Conservation (phyloP, 2,113 vertebrate genomes). For the Nycticryphes semicollaris region DNA sequence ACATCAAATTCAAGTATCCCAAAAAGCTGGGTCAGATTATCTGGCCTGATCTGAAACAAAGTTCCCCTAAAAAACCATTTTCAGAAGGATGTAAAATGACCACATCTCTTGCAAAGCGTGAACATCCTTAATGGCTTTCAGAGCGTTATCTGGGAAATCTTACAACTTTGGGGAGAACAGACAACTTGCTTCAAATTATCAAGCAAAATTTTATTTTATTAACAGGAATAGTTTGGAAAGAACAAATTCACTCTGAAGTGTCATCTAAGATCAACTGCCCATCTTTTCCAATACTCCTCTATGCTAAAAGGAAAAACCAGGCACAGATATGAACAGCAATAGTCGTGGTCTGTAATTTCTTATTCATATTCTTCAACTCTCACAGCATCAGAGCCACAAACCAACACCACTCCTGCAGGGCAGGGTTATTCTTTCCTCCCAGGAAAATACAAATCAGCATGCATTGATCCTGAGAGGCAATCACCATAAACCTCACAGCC, state of each 20-base stretch:
- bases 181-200: background rate
- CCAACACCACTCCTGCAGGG: background rate
- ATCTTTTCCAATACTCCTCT: background rate
- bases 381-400: background rate
- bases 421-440: background rate
- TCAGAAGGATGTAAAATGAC: background rate
- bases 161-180: background rate
- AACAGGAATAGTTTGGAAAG: background rate
- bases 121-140: background rate
- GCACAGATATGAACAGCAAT: background rate
- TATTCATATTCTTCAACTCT: background rate
- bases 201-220: background rate
- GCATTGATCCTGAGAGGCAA: background rate
- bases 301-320: background rate
- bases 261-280: background rate
- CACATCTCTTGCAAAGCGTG: background rate
- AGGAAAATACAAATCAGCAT: background rate
- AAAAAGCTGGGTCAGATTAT: background rate
- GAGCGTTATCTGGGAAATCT: background rate
- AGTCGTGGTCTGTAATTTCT: background rate
- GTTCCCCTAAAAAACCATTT: background rate
- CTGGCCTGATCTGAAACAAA: background rate
- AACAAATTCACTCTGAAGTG: background rate
- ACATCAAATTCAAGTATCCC: background rate
- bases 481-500: background rate